Conservation (phyloP, 2,888 invertebrate genomes). For the Tinea trinotella region DNA sequence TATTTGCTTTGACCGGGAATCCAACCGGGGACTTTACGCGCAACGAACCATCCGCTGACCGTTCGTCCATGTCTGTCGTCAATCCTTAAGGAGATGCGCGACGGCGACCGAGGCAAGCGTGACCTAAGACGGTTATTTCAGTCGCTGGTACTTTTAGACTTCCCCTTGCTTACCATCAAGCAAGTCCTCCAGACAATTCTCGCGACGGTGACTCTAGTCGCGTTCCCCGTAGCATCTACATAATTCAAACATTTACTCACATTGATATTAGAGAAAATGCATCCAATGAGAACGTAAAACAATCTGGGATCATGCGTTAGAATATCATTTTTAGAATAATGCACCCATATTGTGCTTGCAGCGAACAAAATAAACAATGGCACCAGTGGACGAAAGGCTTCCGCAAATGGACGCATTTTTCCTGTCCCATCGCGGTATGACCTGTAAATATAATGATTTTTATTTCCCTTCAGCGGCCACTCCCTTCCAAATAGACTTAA, state of each 20-base stretch:
- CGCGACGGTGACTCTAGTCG: too few relatives aligned
- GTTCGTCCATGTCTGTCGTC: too few relatives aligned
- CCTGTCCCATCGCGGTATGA: constrained; percentile 90
- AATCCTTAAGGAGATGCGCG: too few relatives aligned
- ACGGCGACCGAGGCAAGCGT: too few relatives aligned
- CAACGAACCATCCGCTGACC: too few relatives aligned
- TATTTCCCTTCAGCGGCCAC: neutral
- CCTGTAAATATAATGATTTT: constrained; percentile 52
- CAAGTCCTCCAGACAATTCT: too few relatives aligned
- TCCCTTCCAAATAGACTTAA: neutral
- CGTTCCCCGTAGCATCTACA: too few relatives aligned
- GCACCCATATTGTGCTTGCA: constrained; percentile 86
- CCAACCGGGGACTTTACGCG: too few relatives aligned
- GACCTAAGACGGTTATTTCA: too few relatives aligned
- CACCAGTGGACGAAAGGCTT: constrained; percentile 90
- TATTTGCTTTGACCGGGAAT: too few relatives aligned
- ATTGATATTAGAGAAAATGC: constrained; percentile 97
- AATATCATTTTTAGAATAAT: constrained; percentile 85
- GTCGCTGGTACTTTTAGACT: too few relatives aligned
- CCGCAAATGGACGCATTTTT: constrained; percentile 83
- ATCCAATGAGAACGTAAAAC: constrained; percentile 91
- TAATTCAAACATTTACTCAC: constrained; percentile 73
- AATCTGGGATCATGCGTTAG: constrained; percentile 87
- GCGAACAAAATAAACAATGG: constrained; percentile 83
- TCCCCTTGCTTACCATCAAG: too few relatives aligned